phyloP scores from a whole-genome alignment of 2,113 vertebrate genomes.

The Elaphurus davidianus region DNA sequence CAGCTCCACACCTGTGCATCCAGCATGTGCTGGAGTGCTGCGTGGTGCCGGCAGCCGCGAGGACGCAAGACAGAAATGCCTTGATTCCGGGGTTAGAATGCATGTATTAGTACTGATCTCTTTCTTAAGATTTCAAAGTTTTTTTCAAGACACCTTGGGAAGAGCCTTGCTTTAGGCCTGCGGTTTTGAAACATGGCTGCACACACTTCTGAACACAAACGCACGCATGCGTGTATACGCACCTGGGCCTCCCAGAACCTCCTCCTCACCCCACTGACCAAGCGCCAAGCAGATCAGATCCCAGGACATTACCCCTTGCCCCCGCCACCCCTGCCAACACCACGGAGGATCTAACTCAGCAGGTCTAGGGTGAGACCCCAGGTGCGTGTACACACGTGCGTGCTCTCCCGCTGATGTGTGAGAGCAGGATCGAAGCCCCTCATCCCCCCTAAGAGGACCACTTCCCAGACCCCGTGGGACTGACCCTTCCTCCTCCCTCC shows the following conservation, averaged over 20 bases:
- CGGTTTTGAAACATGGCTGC: neutral
- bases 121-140: neutral
- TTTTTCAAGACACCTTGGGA: neutral
- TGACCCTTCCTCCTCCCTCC: neutral
- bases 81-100: neutral
- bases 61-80: neutral
- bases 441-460: neutral
- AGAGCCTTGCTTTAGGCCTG: neutral
- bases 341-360: too few species aligned
- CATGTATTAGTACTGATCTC: neutral
- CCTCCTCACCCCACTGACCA: too few species aligned
- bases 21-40: accelerated
- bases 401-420: neutral
- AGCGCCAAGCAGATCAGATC: too few species aligned
- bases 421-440: neutral
- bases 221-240: accelerated
- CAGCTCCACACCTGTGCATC: neutral
- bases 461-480: neutral
- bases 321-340: too few species aligned
- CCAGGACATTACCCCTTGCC: too few species aligned
- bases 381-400: too few species aligned
- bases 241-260: neutral
- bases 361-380: too few species aligned
- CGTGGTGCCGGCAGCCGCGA: accelerated
- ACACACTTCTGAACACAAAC: neutral